Conservation (phyloP, 2,113 vertebrate species). For the Salvelinus sp. region DNA sequence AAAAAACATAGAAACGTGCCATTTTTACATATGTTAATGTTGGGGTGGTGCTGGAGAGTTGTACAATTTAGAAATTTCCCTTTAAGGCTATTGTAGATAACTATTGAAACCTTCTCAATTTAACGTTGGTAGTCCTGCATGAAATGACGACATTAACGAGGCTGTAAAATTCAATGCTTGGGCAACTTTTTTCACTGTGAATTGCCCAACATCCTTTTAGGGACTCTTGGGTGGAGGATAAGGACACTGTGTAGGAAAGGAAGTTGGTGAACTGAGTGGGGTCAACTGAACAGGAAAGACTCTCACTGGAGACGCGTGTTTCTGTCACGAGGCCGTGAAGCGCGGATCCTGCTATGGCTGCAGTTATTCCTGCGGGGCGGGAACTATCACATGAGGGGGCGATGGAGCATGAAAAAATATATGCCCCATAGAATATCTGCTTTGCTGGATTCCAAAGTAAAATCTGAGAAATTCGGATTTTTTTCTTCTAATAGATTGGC, state of each 20-base stretch:
- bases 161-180: constrained; percentile 63
- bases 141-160: constrained; percentile 55
- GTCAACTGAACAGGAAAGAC: constrained; percentile 72
- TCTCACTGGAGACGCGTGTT: constrained; percentile 48
- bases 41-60: too few species aligned
- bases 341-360: background rate
- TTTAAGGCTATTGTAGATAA: constrained; percentile 3
- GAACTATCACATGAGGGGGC: background rate
- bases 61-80: too few species aligned
- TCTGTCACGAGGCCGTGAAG: constrained; percentile 36
- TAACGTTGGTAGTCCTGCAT: constrained; percentile 42
- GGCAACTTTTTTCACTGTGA: constrained; percentile 57
- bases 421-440: background rate
- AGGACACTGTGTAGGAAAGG: constrained; percentile 73
- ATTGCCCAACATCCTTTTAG: constrained; percentile 67
- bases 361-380: background rate
- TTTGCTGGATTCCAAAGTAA: background rate
- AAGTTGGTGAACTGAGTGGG: constrained; percentile 74
- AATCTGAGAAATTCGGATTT: background rate
- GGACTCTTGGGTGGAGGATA: constrained; percentile 49
- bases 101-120: constrained; percentile 28
- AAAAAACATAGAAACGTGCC: too few species aligned
- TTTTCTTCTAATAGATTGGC: background rate
- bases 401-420: background rate
- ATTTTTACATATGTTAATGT: too few species aligned